These are phyloP conservation scores for Dendrolimus houi DNA, from an alignment of 2,888 invertebrate genomes.

Conservation along the genomic window DNA sequence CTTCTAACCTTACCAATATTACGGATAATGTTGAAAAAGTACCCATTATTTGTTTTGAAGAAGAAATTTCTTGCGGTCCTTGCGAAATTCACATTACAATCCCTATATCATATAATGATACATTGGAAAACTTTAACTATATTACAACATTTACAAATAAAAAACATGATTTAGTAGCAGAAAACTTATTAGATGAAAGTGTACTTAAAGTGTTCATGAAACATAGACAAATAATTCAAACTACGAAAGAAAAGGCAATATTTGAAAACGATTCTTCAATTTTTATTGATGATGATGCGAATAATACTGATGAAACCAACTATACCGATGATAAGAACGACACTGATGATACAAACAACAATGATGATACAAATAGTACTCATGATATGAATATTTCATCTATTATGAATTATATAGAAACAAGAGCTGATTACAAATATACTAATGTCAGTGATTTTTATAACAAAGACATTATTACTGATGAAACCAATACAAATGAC, in stretches of 20 bases:
- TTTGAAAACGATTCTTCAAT: background rate
- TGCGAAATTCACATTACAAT: constrained; percentile 29
- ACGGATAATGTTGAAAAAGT: constrained; percentile 30
- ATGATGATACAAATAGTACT: background rate
- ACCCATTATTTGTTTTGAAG: constrained; percentile 37
- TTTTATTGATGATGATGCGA: background rate
- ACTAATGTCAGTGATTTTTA: too few species aligned
- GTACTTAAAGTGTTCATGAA: background rate
- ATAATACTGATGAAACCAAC: background rate
- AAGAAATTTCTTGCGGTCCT: constrained; percentile 39
- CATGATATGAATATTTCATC: too few species aligned
- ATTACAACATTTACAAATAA: constrained; percentile 2
- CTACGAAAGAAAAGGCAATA: background rate
- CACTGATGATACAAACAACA: background rate
- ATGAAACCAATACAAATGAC: too few species aligned
- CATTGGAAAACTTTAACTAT: constrained; percentile 3
- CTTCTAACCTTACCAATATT: constrained; percentile 25
- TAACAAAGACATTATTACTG: too few species aligned
- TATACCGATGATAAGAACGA: background rate
- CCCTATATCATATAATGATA: constrained; percentile 4
- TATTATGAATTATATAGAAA: too few species aligned
- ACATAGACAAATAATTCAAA: background rate
- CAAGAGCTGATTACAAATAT: too few species aligned
- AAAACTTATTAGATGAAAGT: constrained; percentile 5
- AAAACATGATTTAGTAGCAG: constrained; percentile 7